Evolutionary conservation across 2,888 invertebrate species (phyloP).

Genomic region (Drosophila multiciliata): DNA sequence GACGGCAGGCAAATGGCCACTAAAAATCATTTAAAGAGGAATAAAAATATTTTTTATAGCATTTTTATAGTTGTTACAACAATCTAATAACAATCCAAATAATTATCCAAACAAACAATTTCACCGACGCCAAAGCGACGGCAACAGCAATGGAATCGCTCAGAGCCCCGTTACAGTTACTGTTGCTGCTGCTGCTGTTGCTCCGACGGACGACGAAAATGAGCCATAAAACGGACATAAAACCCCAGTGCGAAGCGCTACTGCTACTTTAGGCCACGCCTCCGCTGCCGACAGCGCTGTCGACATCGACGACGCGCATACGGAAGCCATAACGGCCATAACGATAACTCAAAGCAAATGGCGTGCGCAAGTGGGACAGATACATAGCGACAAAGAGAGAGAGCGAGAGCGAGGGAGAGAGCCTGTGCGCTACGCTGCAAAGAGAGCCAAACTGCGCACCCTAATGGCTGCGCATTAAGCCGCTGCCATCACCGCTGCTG

Average conservation of each 20-base stretch:
- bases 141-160: slow-evolving; percentile 57
- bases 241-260: slow-evolving; percentile 73
- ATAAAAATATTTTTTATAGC: slow-evolving; percentile 81
- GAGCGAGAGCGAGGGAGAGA: background rate
- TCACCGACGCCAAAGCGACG: slow-evolving; percentile 73
- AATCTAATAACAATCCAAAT: slow-evolving; percentile 83
- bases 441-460: slow-evolving; percentile 66
- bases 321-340: slow-evolving; percentile 85
- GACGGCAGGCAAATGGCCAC: slow-evolving; percentile 62
- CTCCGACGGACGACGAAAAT: slow-evolving; percentile 66
- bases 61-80: slow-evolving; percentile 83
- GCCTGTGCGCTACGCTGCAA: slow-evolving; percentile 14
- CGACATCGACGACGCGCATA: slow-evolving; percentile 63
- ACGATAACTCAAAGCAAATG: slow-evolving; percentile 83
- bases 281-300: slow-evolving; percentile 56
- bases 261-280: slow-evolving; percentile 80
- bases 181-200: slow-evolving; percentile 48
- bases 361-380: slow-evolving; percentile 66
- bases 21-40: slow-evolving; percentile 80
- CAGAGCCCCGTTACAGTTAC: slow-evolving; percentile 45
- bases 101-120: slow-evolving; percentile 82
- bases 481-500: slow-evolving; percentile 5
- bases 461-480: slow-evolving; percentile 66
- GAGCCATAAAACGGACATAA: slow-evolving; percentile 77
- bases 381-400: slow-evolving; percentile 26